phyloP scores from a whole-genome alignment of 2,888 invertebrate genomes.

The Pseudococcus jackbeardsleyi region DNA sequence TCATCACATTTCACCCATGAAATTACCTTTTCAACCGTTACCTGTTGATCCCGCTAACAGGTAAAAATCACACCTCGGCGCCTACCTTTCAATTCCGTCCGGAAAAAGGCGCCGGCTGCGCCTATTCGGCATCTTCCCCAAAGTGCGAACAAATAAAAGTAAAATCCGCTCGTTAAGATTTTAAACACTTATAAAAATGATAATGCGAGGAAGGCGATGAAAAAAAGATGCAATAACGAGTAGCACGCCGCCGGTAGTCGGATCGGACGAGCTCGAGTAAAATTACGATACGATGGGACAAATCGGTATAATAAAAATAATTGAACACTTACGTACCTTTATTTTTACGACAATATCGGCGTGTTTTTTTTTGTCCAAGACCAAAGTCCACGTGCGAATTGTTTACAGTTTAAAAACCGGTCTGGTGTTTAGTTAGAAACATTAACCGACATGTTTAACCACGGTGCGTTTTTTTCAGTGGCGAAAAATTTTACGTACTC shows the following conservation, averaged over 20 bases:
- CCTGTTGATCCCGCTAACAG: neutral
- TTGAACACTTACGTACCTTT: constrained; percentile 37
- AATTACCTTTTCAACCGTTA: neutral
- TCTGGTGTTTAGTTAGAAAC: constrained; percentile 37
- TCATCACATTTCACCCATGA: neutral
- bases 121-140: neutral
- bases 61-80: neutral
- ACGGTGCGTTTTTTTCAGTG: constrained; percentile 11
- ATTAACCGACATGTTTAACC: constrained; percentile 48
- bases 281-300: neutral
- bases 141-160: neutral
- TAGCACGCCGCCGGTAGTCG: neutral
- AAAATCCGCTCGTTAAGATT: neutral
- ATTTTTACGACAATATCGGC: constrained; percentile 47
- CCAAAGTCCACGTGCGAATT: constrained; percentile 59
- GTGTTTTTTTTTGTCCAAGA: constrained; percentile 20
- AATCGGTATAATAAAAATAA: constrained; percentile 36
- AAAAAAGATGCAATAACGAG: neutral
- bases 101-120: neutral
- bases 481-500: constrained; percentile 43
- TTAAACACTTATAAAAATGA: neutral
- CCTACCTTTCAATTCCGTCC: neutral
- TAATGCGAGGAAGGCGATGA: neutral
- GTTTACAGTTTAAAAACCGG: constrained; percentile 58
- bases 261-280: neutral